These are phyloP conservation scores for Drosophila niveifrons DNA, from an alignment of 2,888 invertebrate genomes.

Conservation along the genomic window DNA sequence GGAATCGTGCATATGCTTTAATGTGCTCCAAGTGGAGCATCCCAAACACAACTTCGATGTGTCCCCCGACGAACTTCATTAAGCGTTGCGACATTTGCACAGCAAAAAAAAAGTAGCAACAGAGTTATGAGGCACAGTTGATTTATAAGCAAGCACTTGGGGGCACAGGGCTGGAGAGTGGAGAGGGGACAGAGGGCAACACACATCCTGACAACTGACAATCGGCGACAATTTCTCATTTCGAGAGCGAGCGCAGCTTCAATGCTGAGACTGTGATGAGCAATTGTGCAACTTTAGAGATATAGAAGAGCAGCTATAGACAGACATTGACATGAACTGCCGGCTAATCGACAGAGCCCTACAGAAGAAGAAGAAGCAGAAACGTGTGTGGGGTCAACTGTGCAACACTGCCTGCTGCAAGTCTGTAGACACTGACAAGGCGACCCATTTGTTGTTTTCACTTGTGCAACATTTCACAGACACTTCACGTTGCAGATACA, in stretches of 20 bases:
- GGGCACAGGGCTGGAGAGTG: neutral
- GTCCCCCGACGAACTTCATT: constrained; percentile 55
- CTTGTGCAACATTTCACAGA: constrained; percentile 76
- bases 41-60: constrained; percentile 18
- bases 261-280: constrained; percentile 60
- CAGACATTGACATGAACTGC: constrained; percentile 71
- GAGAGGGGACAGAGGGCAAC: neutral
- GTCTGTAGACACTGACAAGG: constrained; percentile 62
- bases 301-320: constrained; percentile 4
- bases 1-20: constrained; percentile 46
- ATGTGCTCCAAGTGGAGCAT: constrained; percentile 28
- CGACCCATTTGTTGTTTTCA: constrained; percentile 80
- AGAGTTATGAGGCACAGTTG: constrained; percentile 63
- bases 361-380: too few relatives aligned
- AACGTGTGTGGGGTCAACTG: constrained; percentile 41
- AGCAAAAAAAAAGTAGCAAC: constrained; percentile 16
- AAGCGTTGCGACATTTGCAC: constrained; percentile 48
- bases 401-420: constrained; percentile 44
- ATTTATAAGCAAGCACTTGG: constrained; percentile 64
- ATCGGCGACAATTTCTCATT: constrained; percentile 74
- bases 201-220: constrained; percentile 57
- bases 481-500: constrained; percentile 57
- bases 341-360: constrained; percentile 70
- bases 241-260: constrained; percentile 42
- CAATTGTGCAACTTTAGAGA: constrained; percentile 61